These are phyloP conservation scores for Cinclus cinclus DNA, from an alignment of 2,113 vertebrate genomes.

Conservation along the genomic window DNA sequence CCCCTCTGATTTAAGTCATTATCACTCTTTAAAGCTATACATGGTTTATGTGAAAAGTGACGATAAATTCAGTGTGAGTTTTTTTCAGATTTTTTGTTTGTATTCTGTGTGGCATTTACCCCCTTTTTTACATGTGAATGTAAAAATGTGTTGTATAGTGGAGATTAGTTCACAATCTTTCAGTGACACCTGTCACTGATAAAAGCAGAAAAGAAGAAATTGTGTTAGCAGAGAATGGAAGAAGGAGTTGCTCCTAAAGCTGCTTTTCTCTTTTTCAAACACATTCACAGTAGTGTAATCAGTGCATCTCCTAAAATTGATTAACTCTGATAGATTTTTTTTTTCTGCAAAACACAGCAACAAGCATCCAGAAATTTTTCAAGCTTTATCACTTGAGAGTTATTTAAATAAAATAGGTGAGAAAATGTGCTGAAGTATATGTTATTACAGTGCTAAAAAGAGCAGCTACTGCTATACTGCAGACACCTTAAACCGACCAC, in stretches of 20 bases:
- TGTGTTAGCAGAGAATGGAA: not conserved
- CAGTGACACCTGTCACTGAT: not conserved
- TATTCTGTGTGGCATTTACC: not conserved
- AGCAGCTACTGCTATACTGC: not conserved
- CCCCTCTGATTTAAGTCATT: not conserved
- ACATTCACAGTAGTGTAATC: not conserved
- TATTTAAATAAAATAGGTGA: not conserved
- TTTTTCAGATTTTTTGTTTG: not conserved
- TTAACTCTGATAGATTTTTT: not conserved
- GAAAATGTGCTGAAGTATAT: not conserved
- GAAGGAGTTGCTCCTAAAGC: not conserved
- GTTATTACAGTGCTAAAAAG: not conserved
- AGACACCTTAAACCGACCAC: not conserved
- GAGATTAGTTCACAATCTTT: not conserved
- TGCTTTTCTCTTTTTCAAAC: not conserved
- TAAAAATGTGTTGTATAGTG: not conserved
- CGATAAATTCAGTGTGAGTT: not conserved
- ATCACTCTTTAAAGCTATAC: not conserved
- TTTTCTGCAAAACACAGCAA: not conserved
- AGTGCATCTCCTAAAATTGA: not conserved
- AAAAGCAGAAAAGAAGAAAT: not conserved
- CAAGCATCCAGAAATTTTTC: not conserved
- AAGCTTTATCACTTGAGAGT: not conserved
- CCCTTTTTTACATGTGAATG: not conserved
- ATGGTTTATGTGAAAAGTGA: not conserved